These are phyloP conservation scores for Crossaster papposus DNA, from an alignment of 53 echinoderm and acorn worm genomes.

Conservation along the genomic window DNA sequence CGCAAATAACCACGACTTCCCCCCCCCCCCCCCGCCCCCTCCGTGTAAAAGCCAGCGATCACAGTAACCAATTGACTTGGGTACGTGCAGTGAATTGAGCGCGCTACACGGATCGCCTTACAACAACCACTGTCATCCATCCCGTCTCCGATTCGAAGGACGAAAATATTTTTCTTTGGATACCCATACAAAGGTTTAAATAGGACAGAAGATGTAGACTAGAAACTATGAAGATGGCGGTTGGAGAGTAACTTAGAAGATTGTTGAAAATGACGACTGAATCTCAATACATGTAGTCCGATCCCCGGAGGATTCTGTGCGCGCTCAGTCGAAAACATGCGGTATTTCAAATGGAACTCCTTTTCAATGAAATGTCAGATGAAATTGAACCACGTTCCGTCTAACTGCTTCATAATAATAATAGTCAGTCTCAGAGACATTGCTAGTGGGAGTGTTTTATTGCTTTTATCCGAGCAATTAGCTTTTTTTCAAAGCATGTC, in stretches of 20 bases:
- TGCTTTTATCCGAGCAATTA: too few relatives aligned
- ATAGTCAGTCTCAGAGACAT: neutral
- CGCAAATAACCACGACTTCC: neutral
- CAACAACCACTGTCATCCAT: neutral
- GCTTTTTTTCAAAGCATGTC: too few relatives aligned
- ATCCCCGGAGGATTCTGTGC: neutral
- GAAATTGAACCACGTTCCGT: neutral
- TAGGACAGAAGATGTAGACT: neutral
- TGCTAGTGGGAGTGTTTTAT: neutral
- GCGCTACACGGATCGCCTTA: neutral
- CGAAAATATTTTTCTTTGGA: slow-evolving; percentile 18
- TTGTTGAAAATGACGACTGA: neutral
- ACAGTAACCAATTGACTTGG: neutral
- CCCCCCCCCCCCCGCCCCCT: neutral
- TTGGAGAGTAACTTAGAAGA: neutral
- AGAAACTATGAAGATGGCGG: neutral
- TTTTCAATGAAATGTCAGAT: slow-evolving; percentile 1
- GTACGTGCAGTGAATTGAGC: neutral
- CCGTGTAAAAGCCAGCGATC: neutral
- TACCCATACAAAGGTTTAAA: neutral
- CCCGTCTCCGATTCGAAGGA: slow-evolving; percentile 1
- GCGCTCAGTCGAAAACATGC: neutral
- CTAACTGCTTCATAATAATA: neutral
- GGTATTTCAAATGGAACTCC: neutral
- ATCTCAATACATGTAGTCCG: neutral